A percentile compares a stretch with the other conserved stretches of the same genome.
These are phyloP conservation scores for Cosmopolites sordidus DNA, from an alignment of 2,888 invertebrate genomes.

Conservation along the genomic window DNA sequence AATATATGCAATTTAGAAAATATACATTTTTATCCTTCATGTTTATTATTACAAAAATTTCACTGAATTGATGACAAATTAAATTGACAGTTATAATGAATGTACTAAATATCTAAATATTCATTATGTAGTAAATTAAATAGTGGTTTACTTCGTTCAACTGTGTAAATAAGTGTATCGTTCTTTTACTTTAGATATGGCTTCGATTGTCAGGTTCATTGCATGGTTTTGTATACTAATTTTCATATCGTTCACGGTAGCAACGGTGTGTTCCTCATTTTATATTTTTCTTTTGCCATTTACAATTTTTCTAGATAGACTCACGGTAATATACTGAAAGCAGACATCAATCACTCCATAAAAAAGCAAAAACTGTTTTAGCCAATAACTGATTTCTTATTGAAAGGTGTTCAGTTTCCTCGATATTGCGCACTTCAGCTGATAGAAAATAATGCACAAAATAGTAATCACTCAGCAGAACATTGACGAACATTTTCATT, in stretches of 20 bases:
- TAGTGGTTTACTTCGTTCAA: no score
- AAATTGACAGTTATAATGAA: no score
- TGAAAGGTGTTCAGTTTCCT: conserved; percentile 67
- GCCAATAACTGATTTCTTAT: conserved; percentile 63
- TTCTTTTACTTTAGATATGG: no score
- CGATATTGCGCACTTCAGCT: conserved; percentile 67
- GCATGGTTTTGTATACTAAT: conserved; percentile 4
- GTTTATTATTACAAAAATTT: no score
- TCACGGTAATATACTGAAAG: conserved; percentile 11
- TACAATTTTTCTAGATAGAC: conserved; percentile 11
- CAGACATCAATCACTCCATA: not conserved
- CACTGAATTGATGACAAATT: no score
- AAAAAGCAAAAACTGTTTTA: no score
- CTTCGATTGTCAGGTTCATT: not conserved
- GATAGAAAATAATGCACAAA: conserved; percentile 45
- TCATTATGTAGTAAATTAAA: no score
- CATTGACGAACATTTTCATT: not conserved
- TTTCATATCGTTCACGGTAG: conserved; percentile 14
- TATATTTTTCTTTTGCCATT: conserved; percentile 19
- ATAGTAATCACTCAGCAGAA: not conserved
- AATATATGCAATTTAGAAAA: no score
- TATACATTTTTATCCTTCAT: no score
- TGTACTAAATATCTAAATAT: no score
- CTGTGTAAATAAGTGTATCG: no score
- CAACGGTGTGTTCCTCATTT: conserved; percentile 16